Evolutionary conservation across 1,140 invertebrate genomes (phyloP).

Genomic region (Danaus melanippus): DNA sequence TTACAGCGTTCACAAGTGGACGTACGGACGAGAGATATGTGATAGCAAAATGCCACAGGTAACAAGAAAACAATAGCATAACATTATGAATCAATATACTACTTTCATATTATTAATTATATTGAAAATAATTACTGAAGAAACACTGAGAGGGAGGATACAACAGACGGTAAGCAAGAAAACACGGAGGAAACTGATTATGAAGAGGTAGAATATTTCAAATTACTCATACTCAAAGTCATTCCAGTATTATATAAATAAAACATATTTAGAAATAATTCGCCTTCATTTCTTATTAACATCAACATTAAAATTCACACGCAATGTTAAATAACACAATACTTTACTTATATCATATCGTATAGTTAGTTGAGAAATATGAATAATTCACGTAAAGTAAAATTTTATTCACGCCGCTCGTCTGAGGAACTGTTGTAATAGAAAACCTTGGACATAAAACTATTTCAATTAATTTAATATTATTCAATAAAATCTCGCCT

Average conservation of each 20-base stretch:
- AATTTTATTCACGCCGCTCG: too few species aligned
- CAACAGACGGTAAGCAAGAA: constrained; percentile 31
- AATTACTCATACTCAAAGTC: constrained; percentile 1
- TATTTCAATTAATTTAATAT: too few species aligned
- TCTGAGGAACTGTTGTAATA: too few species aligned
- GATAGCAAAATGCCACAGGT: constrained; percentile 43
- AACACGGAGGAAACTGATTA: constrained; percentile 41
- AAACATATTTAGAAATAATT: too few species aligned
- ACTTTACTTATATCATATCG: too few species aligned
- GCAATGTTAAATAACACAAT: background rate
- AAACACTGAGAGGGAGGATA: constrained; percentile 5
- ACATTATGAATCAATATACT: too few species aligned
- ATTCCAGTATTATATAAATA: background rate
- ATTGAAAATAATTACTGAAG: constrained; percentile 11
- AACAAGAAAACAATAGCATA: background rate
- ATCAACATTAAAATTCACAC: background rate
- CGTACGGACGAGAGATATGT: constrained; percentile 10
- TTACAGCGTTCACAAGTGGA: too few species aligned
- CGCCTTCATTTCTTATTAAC: too few species aligned
- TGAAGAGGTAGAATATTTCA: constrained; percentile 39
- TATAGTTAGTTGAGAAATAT: too few species aligned
- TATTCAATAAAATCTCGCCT: too few species aligned
- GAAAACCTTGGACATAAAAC: too few species aligned
- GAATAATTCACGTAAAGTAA: too few species aligned
- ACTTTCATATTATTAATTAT: background rate